phyloP scores from a whole-genome alignment of 2,888 invertebrate species.

The Peribatodes rhomboidaria region DNA sequence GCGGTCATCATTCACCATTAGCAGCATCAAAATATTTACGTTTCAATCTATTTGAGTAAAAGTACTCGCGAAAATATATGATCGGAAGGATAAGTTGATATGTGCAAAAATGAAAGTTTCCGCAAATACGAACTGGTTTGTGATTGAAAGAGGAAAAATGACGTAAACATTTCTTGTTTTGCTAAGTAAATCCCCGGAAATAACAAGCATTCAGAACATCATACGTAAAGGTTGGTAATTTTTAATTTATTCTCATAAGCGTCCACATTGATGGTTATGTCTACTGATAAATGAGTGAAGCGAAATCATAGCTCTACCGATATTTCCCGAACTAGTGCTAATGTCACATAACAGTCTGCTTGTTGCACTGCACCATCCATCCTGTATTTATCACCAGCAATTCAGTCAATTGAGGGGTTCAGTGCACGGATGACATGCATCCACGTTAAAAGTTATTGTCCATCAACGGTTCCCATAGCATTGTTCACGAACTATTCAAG shows the following conservation, averaged over 20 bases:
- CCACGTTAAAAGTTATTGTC: conserved; percentile 45
- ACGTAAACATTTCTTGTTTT: not conserved
- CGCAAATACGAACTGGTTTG: not conserved
- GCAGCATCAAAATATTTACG: conserved; percentile 29
- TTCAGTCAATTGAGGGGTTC: conserved; percentile 63
- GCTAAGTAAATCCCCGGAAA: not conserved
- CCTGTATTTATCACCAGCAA: conserved; percentile 49
- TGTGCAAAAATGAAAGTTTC: not conserved
- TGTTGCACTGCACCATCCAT: conserved; percentile 35
- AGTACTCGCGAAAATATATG: not conserved
- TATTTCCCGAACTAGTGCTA: conserved; percentile 9
- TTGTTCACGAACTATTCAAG: not conserved
- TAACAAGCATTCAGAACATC: not conserved
- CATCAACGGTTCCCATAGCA: conserved; percentile 14
- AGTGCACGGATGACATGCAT: conserved; percentile 58
- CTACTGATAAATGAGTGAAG: not conserved
- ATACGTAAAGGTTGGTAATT: too few relatives aligned
- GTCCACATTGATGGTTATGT: not conserved
- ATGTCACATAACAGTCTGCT: conserved; percentile 6
- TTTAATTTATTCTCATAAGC: too few relatives aligned
- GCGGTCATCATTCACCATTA: conserved; percentile 18
- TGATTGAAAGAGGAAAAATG: not conserved
- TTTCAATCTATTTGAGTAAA: conserved; percentile 23
- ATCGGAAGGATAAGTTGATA: not conserved
- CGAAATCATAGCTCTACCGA: conserved; percentile 10